Evolutionary conservation across 2,888 invertebrate species (phyloP), one percentile per base, ranked within the genome.

Genomic region (Griposia aprilina): DNA sequence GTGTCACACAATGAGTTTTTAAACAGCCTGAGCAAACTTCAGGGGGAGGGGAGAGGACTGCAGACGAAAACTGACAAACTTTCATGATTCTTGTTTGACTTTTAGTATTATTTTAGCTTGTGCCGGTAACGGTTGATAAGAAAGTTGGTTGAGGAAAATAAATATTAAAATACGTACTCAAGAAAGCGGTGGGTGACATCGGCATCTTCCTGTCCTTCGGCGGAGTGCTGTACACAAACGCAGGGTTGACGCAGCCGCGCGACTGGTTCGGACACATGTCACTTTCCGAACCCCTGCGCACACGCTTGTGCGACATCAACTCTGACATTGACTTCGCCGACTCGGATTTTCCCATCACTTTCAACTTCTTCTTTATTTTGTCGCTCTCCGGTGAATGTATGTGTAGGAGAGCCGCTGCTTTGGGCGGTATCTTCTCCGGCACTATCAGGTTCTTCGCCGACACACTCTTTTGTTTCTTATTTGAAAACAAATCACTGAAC

Each of bases 381-480:
- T 93, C 93, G 76, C 86, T 93, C 69, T 93, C 94, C 41, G 96
- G 96, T 41, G 96, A 95, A 80, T 97, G 97, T 81, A 97, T 97
- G 82, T 97, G 97, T 67, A 97, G 90, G 52, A 97, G 90, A 6
- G 97, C 97, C 0, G 97, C 97, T 1, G 97, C 97, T 92, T 97
- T 97, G 0, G 97, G 97, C 13, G 97, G 97, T 81, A 97, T 97
- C 82, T 95, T 94, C 57, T 97, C 94, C 1, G 97, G 97, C 67
- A 96, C 91, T 60, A 95, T 80, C 36, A 97, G 83, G 81, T 96
- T 96, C 76, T 96, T 97, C n/a, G 96, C 94, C 3, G 95, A 95
- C 45, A 91, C 92, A 90, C 95, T 96, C 80, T 97, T 97, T 73
- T 95, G 94, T 83, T 96, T 97, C 82, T 96, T 97, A 86, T 96